phyloP scores from a whole-genome alignment of 2,113 vertebrate species.

The Cryptomyrus ogoouensis region DNA sequence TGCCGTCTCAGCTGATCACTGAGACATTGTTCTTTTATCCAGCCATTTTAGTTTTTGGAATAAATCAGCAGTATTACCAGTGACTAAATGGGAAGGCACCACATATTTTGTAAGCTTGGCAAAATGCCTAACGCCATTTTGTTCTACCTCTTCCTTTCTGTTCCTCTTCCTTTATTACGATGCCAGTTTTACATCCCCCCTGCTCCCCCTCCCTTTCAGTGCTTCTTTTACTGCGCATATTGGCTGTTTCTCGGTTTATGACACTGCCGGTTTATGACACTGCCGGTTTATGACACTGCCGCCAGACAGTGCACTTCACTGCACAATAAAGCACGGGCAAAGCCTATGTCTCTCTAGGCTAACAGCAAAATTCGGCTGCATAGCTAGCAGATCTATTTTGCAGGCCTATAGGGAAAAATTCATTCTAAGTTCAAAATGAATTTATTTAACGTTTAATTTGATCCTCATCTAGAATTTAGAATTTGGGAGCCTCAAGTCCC shows the following conservation, averaged over 20 bases:
- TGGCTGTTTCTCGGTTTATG: not conserved
- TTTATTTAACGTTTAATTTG: not conserved
- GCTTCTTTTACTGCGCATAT: not conserved
- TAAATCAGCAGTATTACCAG: not conserved
- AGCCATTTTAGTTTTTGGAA: not conserved
- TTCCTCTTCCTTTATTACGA: not conserved
- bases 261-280: not conserved
- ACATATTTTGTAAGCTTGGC: not conserved
- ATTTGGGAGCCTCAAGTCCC: not conserved
- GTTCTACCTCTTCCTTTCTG: not conserved
- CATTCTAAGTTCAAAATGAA: not conserved
- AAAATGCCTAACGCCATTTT: not conserved
- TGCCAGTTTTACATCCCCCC: not conserved
- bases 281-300: not conserved
- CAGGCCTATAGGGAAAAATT: not conserved
- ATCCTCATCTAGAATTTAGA: not conserved
- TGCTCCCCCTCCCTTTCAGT: not conserved
- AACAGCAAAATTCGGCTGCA: not conserved
- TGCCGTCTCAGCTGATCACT: not conserved
- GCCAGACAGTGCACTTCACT: not conserved
- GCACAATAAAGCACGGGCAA: not conserved
- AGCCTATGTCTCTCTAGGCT: not conserved
- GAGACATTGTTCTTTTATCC: not conserved
- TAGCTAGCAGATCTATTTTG: not conserved
- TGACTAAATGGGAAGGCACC: not conserved